Conservation (phyloP, 2,113 vertebrate species). For the Nycticorax nycticorax region DNA sequence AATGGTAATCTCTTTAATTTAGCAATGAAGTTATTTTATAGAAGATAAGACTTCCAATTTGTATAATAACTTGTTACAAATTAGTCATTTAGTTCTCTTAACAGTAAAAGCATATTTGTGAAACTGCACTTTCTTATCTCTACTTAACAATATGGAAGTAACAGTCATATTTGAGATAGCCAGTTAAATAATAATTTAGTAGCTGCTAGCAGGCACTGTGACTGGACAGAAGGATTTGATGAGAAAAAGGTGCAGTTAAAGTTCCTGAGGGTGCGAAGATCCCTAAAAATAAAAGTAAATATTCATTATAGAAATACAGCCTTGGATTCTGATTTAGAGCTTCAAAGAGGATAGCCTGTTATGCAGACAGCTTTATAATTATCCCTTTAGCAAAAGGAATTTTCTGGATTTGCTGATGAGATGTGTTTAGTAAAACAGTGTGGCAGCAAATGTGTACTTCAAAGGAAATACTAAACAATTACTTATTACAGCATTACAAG, state of each 20-base stretch:
- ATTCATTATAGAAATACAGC: neutral
- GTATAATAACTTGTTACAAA: neutral
- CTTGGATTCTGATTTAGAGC: neutral
- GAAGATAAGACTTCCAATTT: neutral
- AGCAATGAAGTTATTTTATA: neutral
- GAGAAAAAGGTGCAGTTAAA: neutral
- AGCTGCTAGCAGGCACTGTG: neutral
- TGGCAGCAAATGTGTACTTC: constrained; percentile 24
- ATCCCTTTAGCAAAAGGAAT: constrained; percentile 9
- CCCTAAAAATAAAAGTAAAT: neutral
- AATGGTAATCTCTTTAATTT: neutral
- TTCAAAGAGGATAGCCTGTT: constrained; percentile 29
- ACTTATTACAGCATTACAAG: constrained; percentile 27
- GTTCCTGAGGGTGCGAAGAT: neutral
- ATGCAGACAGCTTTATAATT: constrained; percentile 38
- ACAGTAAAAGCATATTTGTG: neutral
- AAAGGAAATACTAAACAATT: constrained; percentile 59
- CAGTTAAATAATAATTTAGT: neutral
- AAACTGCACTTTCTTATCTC: neutral
- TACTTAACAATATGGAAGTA: neutral
- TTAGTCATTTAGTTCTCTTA: neutral
- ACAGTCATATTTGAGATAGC: neutral
- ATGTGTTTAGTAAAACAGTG: constrained; percentile 28
- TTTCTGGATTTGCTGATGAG: constrained; percentile 51
- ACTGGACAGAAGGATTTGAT: neutral